Evolutionary conservation across 2,888 invertebrate species (phyloP), one percentile per base, ranked within the genome.

Genomic region (Salpingus planirostris): DNA sequence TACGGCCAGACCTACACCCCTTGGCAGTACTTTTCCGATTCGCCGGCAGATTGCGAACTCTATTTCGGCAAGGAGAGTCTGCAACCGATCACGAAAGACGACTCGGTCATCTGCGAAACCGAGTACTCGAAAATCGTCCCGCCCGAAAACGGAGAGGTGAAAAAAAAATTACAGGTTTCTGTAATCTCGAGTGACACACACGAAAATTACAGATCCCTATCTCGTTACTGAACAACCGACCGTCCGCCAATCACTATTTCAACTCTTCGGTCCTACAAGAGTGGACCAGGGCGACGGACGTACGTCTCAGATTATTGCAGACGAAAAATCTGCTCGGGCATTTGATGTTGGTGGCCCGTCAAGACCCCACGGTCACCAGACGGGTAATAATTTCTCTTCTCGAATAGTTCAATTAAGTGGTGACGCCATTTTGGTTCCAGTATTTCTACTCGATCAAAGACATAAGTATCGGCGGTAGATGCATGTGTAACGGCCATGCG

Each of bases 381-480:
- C 73, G 95, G n/a, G n/a, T n/a, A n/a, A n/a, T n/a, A n/a, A n/a
- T n/a, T n/a, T n/a, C n/a, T n/a, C n/a, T n/a, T n/a, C n/a, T n/a
- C n/a, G n/a, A n/a, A n/a, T n/a, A n/a, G n/a, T n/a, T n/a, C n/a
- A n/a, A n/a, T n/a, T n/a, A n/a, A n/a, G n/a, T n/a, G n/a, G n/a
- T n/a, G n/a, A n/a, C n/a, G n/a, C n/a, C n/a, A n/a, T n/a, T n/a
- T n/a, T n/a, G n/a, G n/a, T n/a, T n/a, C n/a, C n/a, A n/a, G 88
- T 98, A 98, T 59, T 98, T 91, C 72, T 98, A 98, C 69, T 95
- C 96, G 44, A 95, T 98, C 54, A 95, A 96, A 70, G 97, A 98
- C 65, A 95, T 98, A 52, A 90, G 91, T 56, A 91, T 98, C 52
- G 97, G 97, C 4, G 98, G 98, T 8, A 80, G 96, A 5, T 98